Conservation (phyloP, 2,888 invertebrate genomes). For the Enoplolaimus lenunculus region DNA sequence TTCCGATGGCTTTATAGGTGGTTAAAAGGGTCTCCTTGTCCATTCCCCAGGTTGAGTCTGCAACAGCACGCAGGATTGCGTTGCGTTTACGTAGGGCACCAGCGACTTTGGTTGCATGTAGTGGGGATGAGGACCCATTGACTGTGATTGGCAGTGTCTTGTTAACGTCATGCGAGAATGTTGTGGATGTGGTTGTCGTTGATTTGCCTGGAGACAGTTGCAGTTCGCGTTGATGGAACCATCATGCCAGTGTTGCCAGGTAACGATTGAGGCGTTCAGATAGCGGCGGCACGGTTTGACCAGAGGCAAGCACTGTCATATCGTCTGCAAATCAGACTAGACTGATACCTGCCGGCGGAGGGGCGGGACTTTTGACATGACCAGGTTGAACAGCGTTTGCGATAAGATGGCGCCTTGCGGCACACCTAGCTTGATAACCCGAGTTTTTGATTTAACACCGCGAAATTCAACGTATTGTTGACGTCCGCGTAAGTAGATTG, state of each 20-base stretch:
- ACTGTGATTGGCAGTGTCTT: too few relatives aligned
- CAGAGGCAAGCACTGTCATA: not conserved
- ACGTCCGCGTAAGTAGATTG: constrained; percentile 1
- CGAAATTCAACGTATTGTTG: too few relatives aligned
- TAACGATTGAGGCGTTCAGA: not conserved
- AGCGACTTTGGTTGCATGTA: too few relatives aligned
- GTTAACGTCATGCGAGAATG: too few relatives aligned
- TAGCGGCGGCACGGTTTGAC: not conserved
- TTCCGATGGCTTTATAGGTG: too few relatives aligned
- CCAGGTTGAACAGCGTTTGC: not conserved
- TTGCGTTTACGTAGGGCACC: too few relatives aligned
- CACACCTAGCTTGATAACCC: not conserved
- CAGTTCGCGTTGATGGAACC: not conserved
- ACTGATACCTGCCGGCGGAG: not conserved
- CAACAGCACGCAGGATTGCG: too few relatives aligned
- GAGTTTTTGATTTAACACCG: too few relatives aligned
- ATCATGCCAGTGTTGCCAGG: not conserved
- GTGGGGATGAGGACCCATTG: too few relatives aligned
- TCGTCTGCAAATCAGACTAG: not conserved
- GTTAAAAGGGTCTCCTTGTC: too few relatives aligned
- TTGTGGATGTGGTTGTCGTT: not conserved
- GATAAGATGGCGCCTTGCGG: not conserved
- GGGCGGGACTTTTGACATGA: not conserved
- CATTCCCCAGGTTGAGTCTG: too few relatives aligned
- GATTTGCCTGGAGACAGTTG: not conserved